Percentiles rank a stretch among this genome's conserved stretches.
phyloP scores from a whole-genome alignment of 2,888 invertebrate genomes.

The Cremastinae sp. region DNA sequence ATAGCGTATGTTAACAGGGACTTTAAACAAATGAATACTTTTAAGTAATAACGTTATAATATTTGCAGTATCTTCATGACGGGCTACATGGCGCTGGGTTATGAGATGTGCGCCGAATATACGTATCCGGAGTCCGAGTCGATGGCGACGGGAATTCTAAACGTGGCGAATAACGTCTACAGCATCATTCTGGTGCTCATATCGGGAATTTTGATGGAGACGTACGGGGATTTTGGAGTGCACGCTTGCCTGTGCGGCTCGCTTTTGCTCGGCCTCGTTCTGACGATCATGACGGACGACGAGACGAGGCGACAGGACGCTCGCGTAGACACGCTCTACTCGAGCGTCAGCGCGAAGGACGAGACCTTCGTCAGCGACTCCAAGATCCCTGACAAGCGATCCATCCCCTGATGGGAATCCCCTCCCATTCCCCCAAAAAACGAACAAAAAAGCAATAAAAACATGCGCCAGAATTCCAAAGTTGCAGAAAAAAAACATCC shows the following conservation, averaged over 20 bases:
- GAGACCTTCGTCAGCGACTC: constrained; percentile 1
- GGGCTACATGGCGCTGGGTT: constrained; percentile 87
- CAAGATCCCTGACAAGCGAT: constrained; percentile 1
- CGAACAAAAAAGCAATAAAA: no score
- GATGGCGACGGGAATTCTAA: constrained; percentile 86
- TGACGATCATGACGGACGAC: constrained; percentile 73
- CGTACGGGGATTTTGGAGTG: constrained; percentile 75
- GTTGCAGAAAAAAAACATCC: no score
- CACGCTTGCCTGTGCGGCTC: constrained; percentile 73
- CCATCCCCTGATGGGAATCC: constrained; percentile 14
- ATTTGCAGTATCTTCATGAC: constrained; percentile 86
- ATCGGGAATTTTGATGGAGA: constrained; percentile 73
- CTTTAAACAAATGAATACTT: no score
- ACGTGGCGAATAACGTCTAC: constrained; percentile 81
- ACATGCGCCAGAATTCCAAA: no score
- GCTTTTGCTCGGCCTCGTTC: constrained; percentile 72
- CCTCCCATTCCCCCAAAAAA: no score
- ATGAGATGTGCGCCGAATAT: constrained; percentile 88
- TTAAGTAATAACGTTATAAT: no score
- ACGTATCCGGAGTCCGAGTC: constrained; percentile 89
- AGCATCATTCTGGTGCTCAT: constrained; percentile 74
- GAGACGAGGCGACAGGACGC: constrained; percentile 74
- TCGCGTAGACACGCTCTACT: constrained; percentile 58
- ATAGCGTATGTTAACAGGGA: no score
- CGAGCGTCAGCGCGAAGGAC: constrained; percentile 42